Base-by-base conservation (phyloP, 2,113 vertebrate species). In the Rhodinocichla rosea region DNA sequence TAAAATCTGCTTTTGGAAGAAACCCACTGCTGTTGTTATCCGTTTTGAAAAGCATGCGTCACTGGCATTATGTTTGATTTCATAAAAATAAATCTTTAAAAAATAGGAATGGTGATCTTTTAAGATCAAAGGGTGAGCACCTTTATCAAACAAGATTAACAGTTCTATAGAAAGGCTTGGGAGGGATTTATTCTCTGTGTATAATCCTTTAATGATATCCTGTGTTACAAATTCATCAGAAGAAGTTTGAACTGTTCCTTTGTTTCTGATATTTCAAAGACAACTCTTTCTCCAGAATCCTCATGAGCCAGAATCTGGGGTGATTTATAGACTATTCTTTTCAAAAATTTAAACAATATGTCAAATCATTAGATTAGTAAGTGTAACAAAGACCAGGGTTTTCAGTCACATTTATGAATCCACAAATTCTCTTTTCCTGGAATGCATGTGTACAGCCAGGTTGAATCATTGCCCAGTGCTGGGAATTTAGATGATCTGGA, bases 61-160 rank as follows among this genome's bases (percentile, higher is more conserved):
- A 84, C 65, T 64, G 27, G 45, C 42, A 39, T 80, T 93, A 69
- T 83, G 67, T 35, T 90, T 78, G 70, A 50, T 83, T 93, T 88
- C 60, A 57, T 80, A 75, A 92, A 93, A 96, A 60, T 45, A 86
- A 68, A n/a, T 50, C 33, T 88, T 88, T 86, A 80, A 93, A 91
- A 80, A 91, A 91, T 57, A 84, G 65, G 44, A 95, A 30, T 80
- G 37, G 45, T 59, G 53, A 37, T 35, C 44, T 91, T 88, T 92
- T 69, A 67, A 93, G 68, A 90, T 95, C 90, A 91, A 83, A 80
- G 92, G 42, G 55, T 95, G 89, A 89, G 59, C 53, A 85, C 27
- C 30, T 90, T 92, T 90, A 70, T 91, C 50, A 74, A 95, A 90
- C 47, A 80, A 91, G 82, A 88, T 93, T 83, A 94, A 13, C n/a